phyloP scores from a whole-genome alignment of 2,797 vertebrate genomes.

The Artibeus jamaicensis region DNA sequence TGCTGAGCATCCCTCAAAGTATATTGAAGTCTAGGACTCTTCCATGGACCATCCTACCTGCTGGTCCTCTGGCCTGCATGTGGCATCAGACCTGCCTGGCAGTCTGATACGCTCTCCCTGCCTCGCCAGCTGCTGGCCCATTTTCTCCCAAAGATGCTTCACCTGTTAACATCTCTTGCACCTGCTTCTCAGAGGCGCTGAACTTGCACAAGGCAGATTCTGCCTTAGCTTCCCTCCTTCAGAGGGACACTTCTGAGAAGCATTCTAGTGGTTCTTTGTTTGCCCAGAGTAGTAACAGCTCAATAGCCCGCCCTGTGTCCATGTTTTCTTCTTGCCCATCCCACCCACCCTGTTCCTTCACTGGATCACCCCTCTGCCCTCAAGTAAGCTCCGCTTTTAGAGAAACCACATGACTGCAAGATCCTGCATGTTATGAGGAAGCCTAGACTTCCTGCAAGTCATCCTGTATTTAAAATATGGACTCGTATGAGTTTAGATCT shows the following conservation, averaged over 20 bases:
- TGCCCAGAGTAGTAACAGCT: background rate
- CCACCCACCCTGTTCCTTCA: background rate
- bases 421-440: background rate
- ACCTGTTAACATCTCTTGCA: background rate
- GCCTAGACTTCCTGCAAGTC: background rate
- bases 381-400: background rate
- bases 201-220: background rate
- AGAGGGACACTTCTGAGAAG: background rate
- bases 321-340: background rate
- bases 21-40: background rate
- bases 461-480: background rate
- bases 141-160: background rate
- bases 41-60: fast-evolving
- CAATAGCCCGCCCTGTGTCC: fast-evolving
- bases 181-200: background rate
- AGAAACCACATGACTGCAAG: background rate
- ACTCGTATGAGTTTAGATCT: background rate
- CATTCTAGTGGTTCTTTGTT: background rate
- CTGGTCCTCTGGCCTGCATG: background rate
- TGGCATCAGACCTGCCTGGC: fast-evolving
- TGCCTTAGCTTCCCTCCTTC: background rate
- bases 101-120: background rate
- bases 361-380: background rate
- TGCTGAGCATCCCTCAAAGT: background rate
- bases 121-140: background rate